Percentiles rank a stretch among this genome's conserved stretches.
phyloP scores from a whole-genome alignment of 2,113 vertebrate genomes.

The Mustela nigripes region DNA sequence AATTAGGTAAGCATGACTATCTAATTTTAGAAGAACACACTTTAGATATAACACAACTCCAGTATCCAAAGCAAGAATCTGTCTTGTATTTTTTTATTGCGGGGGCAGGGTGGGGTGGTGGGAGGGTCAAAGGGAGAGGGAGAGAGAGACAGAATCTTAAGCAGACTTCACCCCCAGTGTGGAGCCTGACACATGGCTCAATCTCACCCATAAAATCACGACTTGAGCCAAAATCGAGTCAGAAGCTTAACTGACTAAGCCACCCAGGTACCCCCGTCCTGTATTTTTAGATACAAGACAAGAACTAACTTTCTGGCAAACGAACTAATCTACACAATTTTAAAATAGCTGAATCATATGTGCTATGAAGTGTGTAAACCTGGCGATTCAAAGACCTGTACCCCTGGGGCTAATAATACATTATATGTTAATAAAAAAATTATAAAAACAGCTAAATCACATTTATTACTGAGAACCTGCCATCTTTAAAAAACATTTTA shows the following conservation, averaged over 20 bases:
- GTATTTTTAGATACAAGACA: constrained; percentile 30
- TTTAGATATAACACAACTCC: constrained; percentile 27
- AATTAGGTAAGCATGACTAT: neutral
- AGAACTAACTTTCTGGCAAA: too few species aligned
- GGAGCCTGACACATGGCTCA: too few species aligned
- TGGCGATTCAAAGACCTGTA: too few species aligned
- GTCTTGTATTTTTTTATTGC: neutral
- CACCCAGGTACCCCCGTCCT: neutral
- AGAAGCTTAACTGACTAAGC: neutral
- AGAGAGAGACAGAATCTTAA: neutral
- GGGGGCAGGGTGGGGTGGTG: too few species aligned
- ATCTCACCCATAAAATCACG: too few species aligned
- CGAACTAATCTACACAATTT: neutral
- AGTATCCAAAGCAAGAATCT: constrained; percentile 24
- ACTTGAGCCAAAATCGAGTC: neutral
- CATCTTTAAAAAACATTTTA: constrained; percentile 18
- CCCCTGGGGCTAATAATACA: too few species aligned
- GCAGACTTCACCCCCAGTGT: neutral
- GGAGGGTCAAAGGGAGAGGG: neutral
- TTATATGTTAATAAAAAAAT: neutral
- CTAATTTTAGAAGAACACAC: constrained; percentile 38
- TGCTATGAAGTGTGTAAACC: too few species aligned
- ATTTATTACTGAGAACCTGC: neutral
- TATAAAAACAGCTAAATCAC: constrained; percentile 31
- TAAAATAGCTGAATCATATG: neutral